A percentile compares a stretch with the other conserved stretches of the same genome.
These are phyloP conservation scores for Semnopithecus entellus DNA, from an alignment of 2,113 vertebrate genomes.

Conservation along the genomic window DNA sequence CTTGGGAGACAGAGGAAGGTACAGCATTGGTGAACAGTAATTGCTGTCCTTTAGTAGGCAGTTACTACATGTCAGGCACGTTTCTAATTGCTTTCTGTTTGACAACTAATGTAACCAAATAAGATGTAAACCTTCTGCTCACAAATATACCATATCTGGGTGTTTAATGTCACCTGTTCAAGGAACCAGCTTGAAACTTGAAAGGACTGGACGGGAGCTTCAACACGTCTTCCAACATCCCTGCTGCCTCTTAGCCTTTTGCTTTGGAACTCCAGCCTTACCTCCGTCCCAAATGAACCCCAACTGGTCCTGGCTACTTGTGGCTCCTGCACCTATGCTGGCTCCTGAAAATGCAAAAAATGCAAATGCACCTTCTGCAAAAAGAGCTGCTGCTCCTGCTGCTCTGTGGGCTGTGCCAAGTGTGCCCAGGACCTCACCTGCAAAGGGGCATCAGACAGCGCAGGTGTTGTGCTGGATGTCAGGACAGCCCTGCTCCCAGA, in stretches of 20 bases:
- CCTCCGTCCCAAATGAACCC: not conserved
- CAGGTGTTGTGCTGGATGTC: not conserved
- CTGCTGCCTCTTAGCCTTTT: not conserved
- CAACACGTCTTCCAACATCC: not conserved
- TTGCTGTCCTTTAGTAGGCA: not conserved
- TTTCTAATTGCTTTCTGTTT: not conserved
- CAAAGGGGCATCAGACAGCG: not conserved
- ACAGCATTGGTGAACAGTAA: not conserved
- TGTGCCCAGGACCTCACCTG: not conserved
- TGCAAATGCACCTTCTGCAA: not conserved
- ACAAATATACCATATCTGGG: not conserved
- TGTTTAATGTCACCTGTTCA: not conserved
- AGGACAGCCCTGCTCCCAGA: not conserved
- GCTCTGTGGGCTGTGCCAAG: not conserved
- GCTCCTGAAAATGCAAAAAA: not conserved
- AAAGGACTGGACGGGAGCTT: not conserved
- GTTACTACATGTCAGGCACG: not conserved
- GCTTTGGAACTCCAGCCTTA: not conserved
- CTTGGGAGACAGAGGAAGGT: not conserved
- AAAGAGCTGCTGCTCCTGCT: not conserved
- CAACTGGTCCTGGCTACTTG: not conserved
- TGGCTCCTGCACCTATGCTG: not conserved
- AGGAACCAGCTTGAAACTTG: not conserved
- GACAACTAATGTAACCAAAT: slow-evolving; percentile 18
- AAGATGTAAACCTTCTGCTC: not conserved